Conservation (phyloP, 2,113 vertebrate genomes). For the Zonotrichia leucophrys region DNA sequence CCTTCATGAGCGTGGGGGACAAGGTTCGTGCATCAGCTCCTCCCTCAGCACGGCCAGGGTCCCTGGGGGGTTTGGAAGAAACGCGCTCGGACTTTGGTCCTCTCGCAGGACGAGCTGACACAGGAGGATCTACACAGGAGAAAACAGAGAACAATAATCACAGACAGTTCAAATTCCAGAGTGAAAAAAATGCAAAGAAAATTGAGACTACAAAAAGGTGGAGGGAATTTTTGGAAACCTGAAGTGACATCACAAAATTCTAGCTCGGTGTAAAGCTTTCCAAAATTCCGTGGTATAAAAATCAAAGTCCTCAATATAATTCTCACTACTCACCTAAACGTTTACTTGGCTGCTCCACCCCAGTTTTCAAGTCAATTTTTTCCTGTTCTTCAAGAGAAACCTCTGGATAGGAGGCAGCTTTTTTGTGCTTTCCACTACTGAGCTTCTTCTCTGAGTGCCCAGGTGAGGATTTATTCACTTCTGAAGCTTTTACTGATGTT, state of each 20-base stretch:
- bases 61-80: slow-evolving; percentile 59
- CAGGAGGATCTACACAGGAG: slow-evolving; percentile 72
- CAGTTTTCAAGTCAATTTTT: slow-evolving; percentile 76
- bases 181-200: neutral
- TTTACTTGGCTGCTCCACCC: slow-evolving; percentile 53
- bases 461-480: slow-evolving; percentile 77
- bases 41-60: slow-evolving; percentile 72
- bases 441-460: slow-evolving; percentile 82
- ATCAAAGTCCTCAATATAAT: neutral
- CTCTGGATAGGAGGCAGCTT: slow-evolving; percentile 75
- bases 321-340: slow-evolving; percentile 67
- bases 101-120: slow-evolving; percentile 70
- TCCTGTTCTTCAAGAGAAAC: slow-evolving; percentile 79
- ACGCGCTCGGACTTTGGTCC: slow-evolving; percentile 77
- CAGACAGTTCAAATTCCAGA: neutral
- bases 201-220: neutral
- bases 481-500: slow-evolving; percentile 72
- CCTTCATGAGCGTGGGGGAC: slow-evolving; percentile 76
- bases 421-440: slow-evolving; percentile 74
- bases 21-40: slow-evolving; percentile 64
- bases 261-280: neutral
- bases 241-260: neutral
- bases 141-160: neutral
- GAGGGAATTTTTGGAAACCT: neutral
- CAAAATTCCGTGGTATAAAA: neutral